A percentile compares a stretch with the other conserved stretches of the same genome.
Evolutionary conservation across 2,888 invertebrate species (phyloP).

Genomic region (Mycalesis mineus): DNA sequence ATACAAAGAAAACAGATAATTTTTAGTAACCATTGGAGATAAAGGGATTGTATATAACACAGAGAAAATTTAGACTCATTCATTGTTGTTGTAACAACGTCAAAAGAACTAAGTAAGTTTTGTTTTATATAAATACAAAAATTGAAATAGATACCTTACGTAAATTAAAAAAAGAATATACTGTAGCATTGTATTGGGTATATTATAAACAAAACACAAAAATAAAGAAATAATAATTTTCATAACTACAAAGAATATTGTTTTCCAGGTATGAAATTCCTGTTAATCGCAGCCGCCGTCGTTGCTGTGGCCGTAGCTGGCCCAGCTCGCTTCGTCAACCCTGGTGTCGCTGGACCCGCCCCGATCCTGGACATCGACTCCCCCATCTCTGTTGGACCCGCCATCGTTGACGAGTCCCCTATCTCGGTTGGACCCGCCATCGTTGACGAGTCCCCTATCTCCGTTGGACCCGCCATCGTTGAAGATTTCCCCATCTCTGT

Average conservation of each 20-base stretch:
- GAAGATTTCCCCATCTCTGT: too few relatives aligned
- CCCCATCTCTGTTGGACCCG: neutral
- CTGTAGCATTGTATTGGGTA: too few relatives aligned
- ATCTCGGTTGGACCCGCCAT: too few relatives aligned
- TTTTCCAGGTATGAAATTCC: slow-evolving; percentile 23
- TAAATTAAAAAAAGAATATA: too few relatives aligned
- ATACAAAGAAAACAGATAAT: slow-evolving; percentile 1
- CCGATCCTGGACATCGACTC: slow-evolving; percentile 28
- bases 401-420: too few relatives aligned
- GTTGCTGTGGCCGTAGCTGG: slow-evolving; percentile 30
- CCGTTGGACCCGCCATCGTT: too few relatives aligned
- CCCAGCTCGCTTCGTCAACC: slow-evolving; percentile 17
- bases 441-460: too few relatives aligned
- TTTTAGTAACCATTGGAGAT: neutral
- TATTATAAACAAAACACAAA: too few relatives aligned
- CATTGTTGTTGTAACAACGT: neutral
- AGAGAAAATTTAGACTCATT: neutral
- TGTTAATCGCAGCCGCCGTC: slow-evolving; percentile 27
- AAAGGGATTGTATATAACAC: slow-evolving; percentile 3
- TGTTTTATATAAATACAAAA: neutral
- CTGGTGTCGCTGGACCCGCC: slow-evolving; percentile 20
- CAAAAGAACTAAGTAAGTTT: slow-evolving; percentile 5
- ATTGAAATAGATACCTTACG: neutral
- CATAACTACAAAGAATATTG: too few relatives aligned
- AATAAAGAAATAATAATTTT: too few relatives aligned